A percentile compares a stretch with the other conserved stretches of the same genome.
These are phyloP conservation scores for Micronycteris hirsuta DNA, from an alignment of 2,113 vertebrate species.

Conservation along the genomic window DNA sequence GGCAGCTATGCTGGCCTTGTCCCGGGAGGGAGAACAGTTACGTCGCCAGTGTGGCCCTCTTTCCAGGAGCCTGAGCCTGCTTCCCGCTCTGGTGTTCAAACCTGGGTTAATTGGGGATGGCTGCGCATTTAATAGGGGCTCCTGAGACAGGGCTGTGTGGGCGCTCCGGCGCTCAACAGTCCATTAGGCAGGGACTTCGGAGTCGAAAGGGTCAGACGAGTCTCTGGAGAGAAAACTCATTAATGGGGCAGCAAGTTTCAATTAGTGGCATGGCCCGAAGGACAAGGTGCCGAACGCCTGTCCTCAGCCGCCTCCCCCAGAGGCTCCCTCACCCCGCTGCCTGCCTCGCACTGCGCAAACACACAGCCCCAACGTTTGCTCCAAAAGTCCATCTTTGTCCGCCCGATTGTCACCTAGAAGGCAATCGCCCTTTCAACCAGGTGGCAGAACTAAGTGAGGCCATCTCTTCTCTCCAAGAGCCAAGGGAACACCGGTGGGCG, in stretches of 20 bases:
- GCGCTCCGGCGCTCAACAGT: slow-evolving; percentile 74
- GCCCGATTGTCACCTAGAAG: neutral
- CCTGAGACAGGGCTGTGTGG: slow-evolving; percentile 73
- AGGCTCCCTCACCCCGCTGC: slow-evolving; percentile 79
- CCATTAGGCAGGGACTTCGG: slow-evolving; percentile 80
- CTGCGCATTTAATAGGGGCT: slow-evolving; percentile 73
- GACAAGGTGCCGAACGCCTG: slow-evolving; percentile 74
- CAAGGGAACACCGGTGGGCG: neutral
- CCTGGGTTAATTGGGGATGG: slow-evolving; percentile 81
- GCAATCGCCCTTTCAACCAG: neutral
- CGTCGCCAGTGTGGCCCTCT: slow-evolving; percentile 59
- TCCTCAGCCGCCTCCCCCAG: slow-evolving; percentile 77
- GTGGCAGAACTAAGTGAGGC: neutral
- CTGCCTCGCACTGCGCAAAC: slow-evolving; percentile 60
- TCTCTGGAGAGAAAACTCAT: slow-evolving; percentile 79
- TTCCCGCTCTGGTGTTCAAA: slow-evolving; percentile 51
- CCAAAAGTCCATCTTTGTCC: neutral
- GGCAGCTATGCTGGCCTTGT: slow-evolving; percentile 69
- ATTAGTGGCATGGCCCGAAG: slow-evolving; percentile 89
- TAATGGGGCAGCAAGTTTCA: slow-evolving; percentile 91
- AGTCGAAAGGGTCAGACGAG: slow-evolving; percentile 83
- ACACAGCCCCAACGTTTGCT: slow-evolving; percentile 43
- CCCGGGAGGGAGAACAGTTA: slow-evolving; percentile 63
- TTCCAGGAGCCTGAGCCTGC: slow-evolving; percentile 65
- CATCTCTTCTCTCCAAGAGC: neutral